Conservation (phyloP, 64 coral and sea anemone genomes). For the Porites australiensis region DNA sequence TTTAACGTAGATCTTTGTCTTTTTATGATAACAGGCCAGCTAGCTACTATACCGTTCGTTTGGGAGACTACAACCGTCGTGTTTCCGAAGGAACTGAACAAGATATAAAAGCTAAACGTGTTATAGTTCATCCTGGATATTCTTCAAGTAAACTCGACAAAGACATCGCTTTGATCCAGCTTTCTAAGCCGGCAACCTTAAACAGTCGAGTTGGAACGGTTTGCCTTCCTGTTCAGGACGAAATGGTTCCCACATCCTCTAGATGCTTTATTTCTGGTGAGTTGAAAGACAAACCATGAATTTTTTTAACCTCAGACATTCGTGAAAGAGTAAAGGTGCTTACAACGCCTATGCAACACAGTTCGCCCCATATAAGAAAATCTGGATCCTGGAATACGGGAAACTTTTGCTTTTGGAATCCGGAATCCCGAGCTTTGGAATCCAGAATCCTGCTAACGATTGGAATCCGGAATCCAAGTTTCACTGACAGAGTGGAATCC, state of each 20-base stretch:
- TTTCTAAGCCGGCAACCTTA: not conserved
- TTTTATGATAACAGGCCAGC: not conserved
- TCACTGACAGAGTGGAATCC: too few relatives aligned
- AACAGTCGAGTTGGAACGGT: conserved; percentile 13
- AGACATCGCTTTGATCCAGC: not conserved
- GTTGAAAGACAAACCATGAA: too few relatives aligned
- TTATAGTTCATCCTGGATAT: not conserved
- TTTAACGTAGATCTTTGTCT: too few relatives aligned
- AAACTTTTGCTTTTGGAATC: too few relatives aligned
- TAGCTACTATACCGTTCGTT: not conserved
- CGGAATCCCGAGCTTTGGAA: too few relatives aligned
- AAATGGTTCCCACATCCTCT: not conserved
- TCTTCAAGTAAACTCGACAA: not conserved
- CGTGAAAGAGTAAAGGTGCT: too few relatives aligned
- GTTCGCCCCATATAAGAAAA: too few relatives aligned
- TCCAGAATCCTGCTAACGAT: too few relatives aligned
- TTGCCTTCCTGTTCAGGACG: conserved; percentile 11
- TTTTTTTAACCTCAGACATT: too few relatives aligned
- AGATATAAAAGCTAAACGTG: not conserved
- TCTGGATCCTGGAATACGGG: too few relatives aligned
- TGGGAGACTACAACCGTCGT: not conserved
- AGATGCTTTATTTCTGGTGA: conserved; percentile 3
- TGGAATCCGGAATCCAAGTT: too few relatives aligned
- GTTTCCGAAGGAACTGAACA: not conserved
- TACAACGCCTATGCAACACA: too few relatives aligned